Conservation (phyloP, 2,113 vertebrate genomes). For the Halcyon senegalensis region DNA sequence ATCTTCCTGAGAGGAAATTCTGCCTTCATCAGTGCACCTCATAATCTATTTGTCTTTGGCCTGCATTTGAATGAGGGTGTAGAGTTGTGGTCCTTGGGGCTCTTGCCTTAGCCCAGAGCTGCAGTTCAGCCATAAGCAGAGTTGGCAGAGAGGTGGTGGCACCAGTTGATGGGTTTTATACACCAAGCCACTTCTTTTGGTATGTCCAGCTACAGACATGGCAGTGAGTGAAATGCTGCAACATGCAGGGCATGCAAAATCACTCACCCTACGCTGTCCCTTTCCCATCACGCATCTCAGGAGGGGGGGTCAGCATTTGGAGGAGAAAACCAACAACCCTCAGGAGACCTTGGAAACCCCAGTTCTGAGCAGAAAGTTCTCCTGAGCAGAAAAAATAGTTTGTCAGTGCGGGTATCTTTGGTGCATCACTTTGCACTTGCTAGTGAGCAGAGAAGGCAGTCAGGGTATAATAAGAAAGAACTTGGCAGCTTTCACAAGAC, state of each 20-base stretch:
- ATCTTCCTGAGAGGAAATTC: not conserved
- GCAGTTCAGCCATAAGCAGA: rapidly evolving
- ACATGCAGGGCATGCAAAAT: not conserved
- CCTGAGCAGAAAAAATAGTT: not conserved
- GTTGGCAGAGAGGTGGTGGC: not conserved
- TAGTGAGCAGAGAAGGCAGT: not conserved
- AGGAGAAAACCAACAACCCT: not conserved
- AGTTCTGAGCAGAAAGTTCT: not conserved
- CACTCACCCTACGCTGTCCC: not conserved
- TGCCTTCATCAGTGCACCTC: not conserved
- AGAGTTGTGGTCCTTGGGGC: too few relatives aligned
- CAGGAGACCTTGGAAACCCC: not conserved
- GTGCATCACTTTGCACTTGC: rapidly evolving
- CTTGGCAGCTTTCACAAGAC: not conserved
- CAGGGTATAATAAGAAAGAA: not conserved
- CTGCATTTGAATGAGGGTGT: rapidly evolving
- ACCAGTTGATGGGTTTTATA: not conserved
- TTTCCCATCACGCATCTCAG: rapidly evolving
- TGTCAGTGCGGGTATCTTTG: not conserved
- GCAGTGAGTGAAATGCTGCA: not conserved
- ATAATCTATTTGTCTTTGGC: not conserved
- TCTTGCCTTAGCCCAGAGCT: not conserved
- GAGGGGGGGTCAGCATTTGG: not conserved
- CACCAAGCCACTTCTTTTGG: not conserved
- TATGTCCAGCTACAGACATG: not conserved